These are phyloP conservation scores for Uria lomvia DNA, from an alignment of 2,113 vertebrate genomes.

Conservation along the genomic window DNA sequence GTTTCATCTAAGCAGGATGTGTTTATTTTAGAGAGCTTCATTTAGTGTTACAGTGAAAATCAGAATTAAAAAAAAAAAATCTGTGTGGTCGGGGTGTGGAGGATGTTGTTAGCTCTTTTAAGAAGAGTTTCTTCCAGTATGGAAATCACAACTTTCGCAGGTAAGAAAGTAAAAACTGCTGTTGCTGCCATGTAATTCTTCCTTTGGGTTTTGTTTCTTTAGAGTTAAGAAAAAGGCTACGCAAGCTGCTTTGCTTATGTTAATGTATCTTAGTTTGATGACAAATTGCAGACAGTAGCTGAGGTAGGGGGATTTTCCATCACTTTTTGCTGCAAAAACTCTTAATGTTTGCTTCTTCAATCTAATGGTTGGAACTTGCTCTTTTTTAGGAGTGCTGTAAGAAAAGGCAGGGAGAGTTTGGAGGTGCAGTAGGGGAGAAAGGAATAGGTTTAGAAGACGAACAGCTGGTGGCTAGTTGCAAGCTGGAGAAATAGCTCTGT, in stretches of 20 bases:
- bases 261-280: background rate
- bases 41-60: background rate
- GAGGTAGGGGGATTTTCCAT: background rate
- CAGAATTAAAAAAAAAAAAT: background rate
- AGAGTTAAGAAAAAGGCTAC: background rate
- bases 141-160: background rate
- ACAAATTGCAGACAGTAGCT: background rate
- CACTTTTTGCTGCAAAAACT: background rate
- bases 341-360: background rate
- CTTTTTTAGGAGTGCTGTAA: background rate
- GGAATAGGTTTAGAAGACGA: background rate
- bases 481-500: constrained; percentile 13
- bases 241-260: background rate
- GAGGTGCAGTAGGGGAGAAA: background rate
- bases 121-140: background rate
- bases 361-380: background rate
- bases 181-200: background rate
- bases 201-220: background rate
- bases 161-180: background rate
- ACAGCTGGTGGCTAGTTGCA: constrained; percentile 10
- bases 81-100: background rate
- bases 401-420: background rate
- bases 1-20: background rate
- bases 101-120: background rate
- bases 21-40: background rate